Percentiles rank a stretch among this genome's conserved stretches.
Conservation (phyloP, 2,797 vertebrate genomes). For the Poecilia gillii region DNA sequence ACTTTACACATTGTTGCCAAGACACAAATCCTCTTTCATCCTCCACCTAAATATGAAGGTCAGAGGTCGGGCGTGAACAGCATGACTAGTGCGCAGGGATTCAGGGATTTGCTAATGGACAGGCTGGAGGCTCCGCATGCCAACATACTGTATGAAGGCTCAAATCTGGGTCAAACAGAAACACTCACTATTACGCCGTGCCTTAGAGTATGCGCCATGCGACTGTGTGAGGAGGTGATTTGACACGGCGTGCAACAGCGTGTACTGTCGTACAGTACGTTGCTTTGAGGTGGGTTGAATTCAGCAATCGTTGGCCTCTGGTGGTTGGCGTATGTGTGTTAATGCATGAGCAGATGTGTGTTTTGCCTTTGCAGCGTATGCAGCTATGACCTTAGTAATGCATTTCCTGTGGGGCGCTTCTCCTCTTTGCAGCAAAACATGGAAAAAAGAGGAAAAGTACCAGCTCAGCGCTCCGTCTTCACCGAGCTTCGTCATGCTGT, state of each 20-base stretch:
- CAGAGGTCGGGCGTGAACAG: constrained; percentile 39
- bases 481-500: constrained; percentile 62
- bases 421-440: constrained; percentile 39
- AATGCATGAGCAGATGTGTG: constrained; percentile 24
- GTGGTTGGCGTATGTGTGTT: constrained; percentile 14
- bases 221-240: constrained; percentile 14
- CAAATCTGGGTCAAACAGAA: constrained; percentile 53
- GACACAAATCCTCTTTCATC: constrained; percentile 37
- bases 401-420: constrained; percentile 56
- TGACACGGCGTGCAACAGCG: background rate
- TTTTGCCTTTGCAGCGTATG: constrained; percentile 11
- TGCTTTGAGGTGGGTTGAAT: constrained; percentile 24
- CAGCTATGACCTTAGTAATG: constrained; percentile 64
- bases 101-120: constrained; percentile 56
- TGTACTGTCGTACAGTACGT: background rate
- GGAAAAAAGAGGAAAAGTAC: constrained; percentile 40
- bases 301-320: constrained; percentile 16
- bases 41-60: constrained; percentile 19
- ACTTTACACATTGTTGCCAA: constrained; percentile 20
- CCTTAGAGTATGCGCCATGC: constrained; percentile 15
- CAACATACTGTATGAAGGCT: constrained; percentile 31
- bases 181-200: constrained; percentile 6
- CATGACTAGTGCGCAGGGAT: constrained; percentile 32
- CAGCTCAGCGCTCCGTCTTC: constrained; percentile 42
- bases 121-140: constrained; percentile 29